These are phyloP conservation scores for Amblyopsis hoosieri DNA, from an alignment of 2,797 vertebrate genomes.

Conservation along the genomic window DNA sequence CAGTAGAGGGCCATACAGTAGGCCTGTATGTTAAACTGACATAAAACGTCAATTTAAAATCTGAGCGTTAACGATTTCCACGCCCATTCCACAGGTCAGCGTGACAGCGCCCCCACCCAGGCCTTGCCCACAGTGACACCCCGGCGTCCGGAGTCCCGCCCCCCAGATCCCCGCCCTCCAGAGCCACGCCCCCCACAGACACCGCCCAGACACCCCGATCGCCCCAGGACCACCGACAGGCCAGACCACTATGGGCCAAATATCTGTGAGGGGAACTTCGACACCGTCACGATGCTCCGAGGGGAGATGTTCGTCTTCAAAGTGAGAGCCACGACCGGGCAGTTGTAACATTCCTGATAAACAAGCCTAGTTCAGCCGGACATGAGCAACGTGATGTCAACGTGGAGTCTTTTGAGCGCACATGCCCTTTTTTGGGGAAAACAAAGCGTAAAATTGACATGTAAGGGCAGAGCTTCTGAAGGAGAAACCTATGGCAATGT, in stretches of 20 bases:
- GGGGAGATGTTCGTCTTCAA: constrained; percentile 99
- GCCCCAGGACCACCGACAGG: constrained; percentile 82
- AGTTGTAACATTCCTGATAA: not conserved
- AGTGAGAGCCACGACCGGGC: constrained; percentile 66
- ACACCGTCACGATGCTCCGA: constrained; percentile 90
- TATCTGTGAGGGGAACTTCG: constrained; percentile 95
- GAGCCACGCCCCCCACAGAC: constrained; percentile 72
- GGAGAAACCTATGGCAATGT: too few species aligned
- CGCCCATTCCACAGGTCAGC: constrained; percentile 74
- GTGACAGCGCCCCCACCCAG: constrained; percentile 81
- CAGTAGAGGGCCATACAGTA: too few species aligned
- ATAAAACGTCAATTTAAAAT: too few species aligned
- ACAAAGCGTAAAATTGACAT: too few species aligned
- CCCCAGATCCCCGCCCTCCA: constrained; percentile 76
- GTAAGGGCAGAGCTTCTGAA: too few species aligned
- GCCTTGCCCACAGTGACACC: constrained; percentile 87
- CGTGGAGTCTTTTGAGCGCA: too few species aligned
- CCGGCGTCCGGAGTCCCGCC: constrained; percentile 81
- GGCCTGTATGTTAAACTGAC: too few species aligned
- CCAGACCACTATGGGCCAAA: constrained; percentile 91
- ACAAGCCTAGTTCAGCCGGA: not conserved
- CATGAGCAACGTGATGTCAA: too few species aligned
- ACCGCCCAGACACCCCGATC: constrained; percentile 81
- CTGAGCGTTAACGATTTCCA: too few species aligned
- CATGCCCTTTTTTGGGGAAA: too few species aligned